A percentile compares a stretch with the other conserved stretches of the same genome.
phyloP scores from a whole-genome alignment of 64 coral and sea anemone species.

The Platygyra sinensis region DNA sequence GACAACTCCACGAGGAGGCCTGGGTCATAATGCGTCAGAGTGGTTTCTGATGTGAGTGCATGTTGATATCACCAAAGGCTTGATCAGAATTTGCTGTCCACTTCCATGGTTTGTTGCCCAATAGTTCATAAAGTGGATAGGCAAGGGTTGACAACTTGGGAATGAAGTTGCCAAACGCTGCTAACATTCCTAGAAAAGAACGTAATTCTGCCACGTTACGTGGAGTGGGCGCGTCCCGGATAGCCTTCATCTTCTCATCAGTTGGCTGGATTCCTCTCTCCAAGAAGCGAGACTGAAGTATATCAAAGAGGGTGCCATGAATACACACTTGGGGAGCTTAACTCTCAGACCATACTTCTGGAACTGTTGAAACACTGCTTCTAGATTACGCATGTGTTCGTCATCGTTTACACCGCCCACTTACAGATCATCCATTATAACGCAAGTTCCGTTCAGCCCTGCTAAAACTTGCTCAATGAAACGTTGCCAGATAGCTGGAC shows the following conservation, averaged over 20 bases:
- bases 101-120: slow-evolving; percentile 37
- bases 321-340: too few relatives aligned
- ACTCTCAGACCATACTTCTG: too few relatives aligned
- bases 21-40: slow-evolving; percentile 43
- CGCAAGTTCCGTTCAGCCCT: too few relatives aligned
- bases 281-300: slow-evolving; percentile 29
- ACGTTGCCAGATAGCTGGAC: too few relatives aligned
- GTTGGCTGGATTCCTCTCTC: slow-evolving; percentile 18
- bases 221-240: slow-evolving; percentile 26
- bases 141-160: slow-evolving; percentile 40
- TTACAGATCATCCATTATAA: too few relatives aligned
- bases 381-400: too few relatives aligned
- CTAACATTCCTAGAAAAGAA: slow-evolving; percentile 6
- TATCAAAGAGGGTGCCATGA: too few relatives aligned
- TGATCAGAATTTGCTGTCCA: slow-evolving; percentile 14
- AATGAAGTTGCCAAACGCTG: slow-evolving; percentile 46
- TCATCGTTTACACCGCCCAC: too few relatives aligned
- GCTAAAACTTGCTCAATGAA: too few relatives aligned
- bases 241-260: slow-evolving; percentile 42
- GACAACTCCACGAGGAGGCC: too few relatives aligned
- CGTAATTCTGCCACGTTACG: slow-evolving; percentile 19
- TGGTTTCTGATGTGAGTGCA: slow-evolving; percentile 15
- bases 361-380: too few relatives aligned
- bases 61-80: slow-evolving; percentile 27
- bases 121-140: slow-evolving; percentile 10